Conservation (phyloP, 2,113 vertebrate genomes). For the Heloderma charlesbogerti region DNA sequence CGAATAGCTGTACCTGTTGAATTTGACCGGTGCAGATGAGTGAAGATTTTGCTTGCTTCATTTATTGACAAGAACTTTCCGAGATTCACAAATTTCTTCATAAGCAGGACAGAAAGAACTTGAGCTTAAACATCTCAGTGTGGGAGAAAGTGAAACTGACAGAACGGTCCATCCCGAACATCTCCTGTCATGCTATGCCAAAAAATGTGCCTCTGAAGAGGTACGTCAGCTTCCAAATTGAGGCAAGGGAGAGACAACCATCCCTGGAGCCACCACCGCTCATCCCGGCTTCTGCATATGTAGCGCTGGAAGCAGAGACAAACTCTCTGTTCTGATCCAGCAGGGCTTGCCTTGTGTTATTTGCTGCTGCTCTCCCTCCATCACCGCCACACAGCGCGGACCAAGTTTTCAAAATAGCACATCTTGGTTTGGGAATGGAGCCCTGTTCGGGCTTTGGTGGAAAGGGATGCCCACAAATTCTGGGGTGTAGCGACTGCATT, state of each 20-base stretch:
- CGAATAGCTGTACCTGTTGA: too few species aligned
- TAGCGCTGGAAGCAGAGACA: neutral
- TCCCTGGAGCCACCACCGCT: neutral
- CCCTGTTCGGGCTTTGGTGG: neutral
- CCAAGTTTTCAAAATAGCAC: constrained; percentile 13
- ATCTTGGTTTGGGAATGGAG: constrained; percentile 6
- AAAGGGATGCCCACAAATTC: constrained; percentile 9
- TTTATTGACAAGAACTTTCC: too few species aligned
- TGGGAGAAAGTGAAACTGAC: too few species aligned
- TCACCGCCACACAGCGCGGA: neutral
- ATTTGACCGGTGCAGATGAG: too few species aligned
- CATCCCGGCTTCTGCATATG: neutral
- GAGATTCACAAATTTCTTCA: too few species aligned
- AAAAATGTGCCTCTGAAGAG: neutral
- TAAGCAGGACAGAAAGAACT: too few species aligned
- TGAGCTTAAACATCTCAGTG: too few species aligned
- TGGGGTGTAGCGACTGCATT: neutral
- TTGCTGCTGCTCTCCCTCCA: neutral
- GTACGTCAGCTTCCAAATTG: neutral
- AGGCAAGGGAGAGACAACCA: neutral
- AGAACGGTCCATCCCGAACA: too few species aligned
- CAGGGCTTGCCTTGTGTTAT: neutral
- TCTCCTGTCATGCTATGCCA: too few species aligned
- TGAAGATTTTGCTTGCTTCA: too few species aligned
- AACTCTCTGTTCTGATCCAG: neutral